Conservation (phyloP, 2,113 vertebrate species). For the Prietella phreatophila region DNA sequence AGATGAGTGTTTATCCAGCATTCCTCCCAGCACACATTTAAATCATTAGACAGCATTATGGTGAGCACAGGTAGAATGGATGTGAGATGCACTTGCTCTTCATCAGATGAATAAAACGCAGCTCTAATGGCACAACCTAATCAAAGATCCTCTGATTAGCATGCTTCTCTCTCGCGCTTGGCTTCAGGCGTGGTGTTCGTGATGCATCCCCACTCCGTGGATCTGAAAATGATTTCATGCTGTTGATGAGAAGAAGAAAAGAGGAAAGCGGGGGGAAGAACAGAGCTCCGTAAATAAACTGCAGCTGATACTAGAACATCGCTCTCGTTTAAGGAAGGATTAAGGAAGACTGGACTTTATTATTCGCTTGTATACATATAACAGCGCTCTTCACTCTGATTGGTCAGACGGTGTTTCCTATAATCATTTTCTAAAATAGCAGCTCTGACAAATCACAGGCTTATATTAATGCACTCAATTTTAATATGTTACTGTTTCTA, state of each 20-base stretch:
- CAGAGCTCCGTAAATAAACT: slow-evolving; percentile 81
- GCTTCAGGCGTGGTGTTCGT: slow-evolving; percentile 3
- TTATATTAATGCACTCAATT: not conserved
- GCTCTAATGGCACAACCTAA: not conserved
- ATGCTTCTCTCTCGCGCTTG: not conserved
- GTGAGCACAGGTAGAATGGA: not conserved
- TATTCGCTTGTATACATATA: not conserved
- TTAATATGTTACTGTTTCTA: not conserved
- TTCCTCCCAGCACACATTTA: not conserved
- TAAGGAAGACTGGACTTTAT: not conserved
- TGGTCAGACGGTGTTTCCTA: not conserved
- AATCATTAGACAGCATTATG: slow-evolving; percentile 44
- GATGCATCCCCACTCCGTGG: not conserved
- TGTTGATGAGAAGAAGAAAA: slow-evolving; percentile 17
- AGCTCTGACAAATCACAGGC: not conserved
- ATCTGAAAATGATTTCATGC: slow-evolving; percentile 18
- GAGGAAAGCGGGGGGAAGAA: slow-evolving; percentile 71
- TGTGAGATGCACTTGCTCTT: not conserved
- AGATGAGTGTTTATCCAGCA: not conserved
- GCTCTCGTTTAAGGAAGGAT: not conserved
- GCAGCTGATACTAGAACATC: slow-evolving; percentile 78
- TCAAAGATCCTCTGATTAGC: slow-evolving; percentile 33
- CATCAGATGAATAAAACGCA: not conserved
- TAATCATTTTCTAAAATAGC: not conserved
- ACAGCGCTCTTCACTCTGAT: not conserved